Conservation (phyloP, 2,797 vertebrate genomes). For the Spinus olivaceus region DNA sequence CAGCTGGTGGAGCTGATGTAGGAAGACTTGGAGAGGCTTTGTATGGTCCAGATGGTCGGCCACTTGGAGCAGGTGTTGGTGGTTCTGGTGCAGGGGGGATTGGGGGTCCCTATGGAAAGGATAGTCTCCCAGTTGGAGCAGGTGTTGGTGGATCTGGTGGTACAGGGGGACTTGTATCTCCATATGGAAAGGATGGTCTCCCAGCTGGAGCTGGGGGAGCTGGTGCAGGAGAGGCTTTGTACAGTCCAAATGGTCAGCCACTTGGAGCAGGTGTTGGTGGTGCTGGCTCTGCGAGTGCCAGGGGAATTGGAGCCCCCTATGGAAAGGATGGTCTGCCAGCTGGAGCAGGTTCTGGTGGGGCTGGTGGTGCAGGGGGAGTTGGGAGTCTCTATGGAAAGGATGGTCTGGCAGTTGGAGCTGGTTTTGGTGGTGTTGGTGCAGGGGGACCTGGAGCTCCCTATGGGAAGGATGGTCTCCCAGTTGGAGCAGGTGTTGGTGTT, state of each 20-base stretch:
- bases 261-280: too few species aligned
- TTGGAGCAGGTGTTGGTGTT: background rate
- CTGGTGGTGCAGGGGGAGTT: background rate
- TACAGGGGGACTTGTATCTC: rapidly evolving
- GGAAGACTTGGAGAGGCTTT: background rate
- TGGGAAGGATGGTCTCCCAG: background rate
- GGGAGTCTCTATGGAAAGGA: background rate
- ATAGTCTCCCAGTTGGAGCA: background rate
- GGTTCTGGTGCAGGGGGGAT: background rate
- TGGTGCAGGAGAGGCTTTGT: too few species aligned
- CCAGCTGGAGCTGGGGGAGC: too few species aligned
- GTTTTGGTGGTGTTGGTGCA: background rate
- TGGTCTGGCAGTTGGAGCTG: background rate
- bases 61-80: background rate
- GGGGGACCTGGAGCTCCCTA: background rate
- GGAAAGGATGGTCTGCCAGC: background rate
- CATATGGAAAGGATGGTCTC: background rate
- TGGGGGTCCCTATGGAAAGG: background rate
- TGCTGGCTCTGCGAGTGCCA: too few species aligned
- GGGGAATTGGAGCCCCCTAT: rapidly evolving
- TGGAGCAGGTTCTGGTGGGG: background rate
- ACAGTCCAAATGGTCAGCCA: too few species aligned
- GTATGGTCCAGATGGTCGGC: too few species aligned
- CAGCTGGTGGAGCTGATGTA: background rate
- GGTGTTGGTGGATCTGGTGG: background rate